Conservation (phyloP, 2,888 invertebrate genomes). For the Drosophila demipolita region DNA sequence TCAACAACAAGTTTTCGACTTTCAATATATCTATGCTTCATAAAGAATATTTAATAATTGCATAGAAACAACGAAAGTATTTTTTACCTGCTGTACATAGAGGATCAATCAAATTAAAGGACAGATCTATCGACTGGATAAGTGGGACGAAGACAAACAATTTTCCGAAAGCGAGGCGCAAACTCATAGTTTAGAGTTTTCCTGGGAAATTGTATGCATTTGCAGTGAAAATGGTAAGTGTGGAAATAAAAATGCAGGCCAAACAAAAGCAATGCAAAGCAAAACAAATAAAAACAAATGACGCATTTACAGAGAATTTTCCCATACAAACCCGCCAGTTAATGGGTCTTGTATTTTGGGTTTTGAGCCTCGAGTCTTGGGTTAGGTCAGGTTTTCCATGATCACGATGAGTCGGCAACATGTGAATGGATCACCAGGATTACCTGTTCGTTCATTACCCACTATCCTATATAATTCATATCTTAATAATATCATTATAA, state of each 20-base stretch:
- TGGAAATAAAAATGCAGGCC: constrained; percentile 22
- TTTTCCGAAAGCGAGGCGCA: constrained; percentile 14
- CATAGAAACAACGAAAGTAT: constrained; percentile 12
- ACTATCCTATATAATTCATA: constrained; percentile 10
- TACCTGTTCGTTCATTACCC: constrained; percentile 16
- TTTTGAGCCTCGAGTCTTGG: constrained; percentile 21
- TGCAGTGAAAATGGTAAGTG: constrained; percentile 59
- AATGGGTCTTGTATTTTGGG: neutral
- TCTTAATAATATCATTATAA: neutral
- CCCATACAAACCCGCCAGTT: constrained; percentile 8
- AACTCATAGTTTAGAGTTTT: constrained; percentile 36
- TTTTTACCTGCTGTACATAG: constrained; percentile 32
- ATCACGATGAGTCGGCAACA: constrained; percentile 20
- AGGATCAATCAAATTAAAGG: constrained; percentile 41
- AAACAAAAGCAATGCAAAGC: constrained; percentile 14
- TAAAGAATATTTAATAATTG: neutral
- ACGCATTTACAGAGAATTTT: constrained; percentile 48
- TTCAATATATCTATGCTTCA: constrained; percentile 6
- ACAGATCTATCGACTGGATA: constrained; percentile 20
- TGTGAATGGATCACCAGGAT: constrained; percentile 32
- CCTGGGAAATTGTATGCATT: constrained; percentile 55
- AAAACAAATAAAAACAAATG: constrained; percentile 19
- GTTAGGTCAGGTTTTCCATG: constrained; percentile 43
- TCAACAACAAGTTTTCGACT: neutral
- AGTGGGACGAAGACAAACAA: constrained; percentile 4